Evolutionary conservation across 2,113 vertebrate genomes (phyloP).

Genomic region (Illadopsis cleaveri): DNA sequence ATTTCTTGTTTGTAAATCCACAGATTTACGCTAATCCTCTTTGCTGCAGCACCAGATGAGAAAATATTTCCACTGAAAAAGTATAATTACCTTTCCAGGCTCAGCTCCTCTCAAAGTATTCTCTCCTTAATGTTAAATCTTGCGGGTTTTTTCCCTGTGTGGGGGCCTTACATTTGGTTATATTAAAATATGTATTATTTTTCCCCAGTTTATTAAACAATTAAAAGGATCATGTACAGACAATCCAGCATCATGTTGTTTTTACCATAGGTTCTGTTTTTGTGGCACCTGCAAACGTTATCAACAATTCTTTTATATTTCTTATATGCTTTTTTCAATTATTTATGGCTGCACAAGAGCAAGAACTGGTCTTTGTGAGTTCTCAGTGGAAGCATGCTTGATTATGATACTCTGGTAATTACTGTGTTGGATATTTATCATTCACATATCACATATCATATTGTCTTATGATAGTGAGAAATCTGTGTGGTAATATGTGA

Average conservation of each 20-base stretch:
- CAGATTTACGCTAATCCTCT: not conserved
- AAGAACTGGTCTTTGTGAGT: not conserved
- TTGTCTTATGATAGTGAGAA: not conserved
- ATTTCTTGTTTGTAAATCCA: not conserved
- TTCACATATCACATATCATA: not conserved
- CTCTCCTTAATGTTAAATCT: not conserved
- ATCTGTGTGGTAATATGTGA: not conserved
- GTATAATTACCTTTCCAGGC: not conserved
- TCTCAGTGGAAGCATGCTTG: not conserved
- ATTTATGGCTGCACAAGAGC: not conserved
- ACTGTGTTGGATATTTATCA: constrained; percentile 7
- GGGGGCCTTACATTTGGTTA: not conserved
- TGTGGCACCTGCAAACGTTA: not conserved
- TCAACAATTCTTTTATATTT: not conserved
- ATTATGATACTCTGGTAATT: not conserved
- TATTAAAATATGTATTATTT: not conserved
- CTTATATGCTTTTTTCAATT: not conserved
- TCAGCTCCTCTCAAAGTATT: not conserved
- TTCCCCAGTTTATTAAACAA: not conserved
- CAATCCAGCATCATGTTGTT: accelerated
- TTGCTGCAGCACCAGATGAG: not conserved
- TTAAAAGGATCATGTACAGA: not conserved
- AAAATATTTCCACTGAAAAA: not conserved
- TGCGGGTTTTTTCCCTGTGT: not conserved
- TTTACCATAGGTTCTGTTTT: not conserved